Evolutionary conservation across 1,140 invertebrate genomes (phyloP), one percentile per base, ranked within the genome.

Genomic region (Temnothorax curvispinosus): DNA sequence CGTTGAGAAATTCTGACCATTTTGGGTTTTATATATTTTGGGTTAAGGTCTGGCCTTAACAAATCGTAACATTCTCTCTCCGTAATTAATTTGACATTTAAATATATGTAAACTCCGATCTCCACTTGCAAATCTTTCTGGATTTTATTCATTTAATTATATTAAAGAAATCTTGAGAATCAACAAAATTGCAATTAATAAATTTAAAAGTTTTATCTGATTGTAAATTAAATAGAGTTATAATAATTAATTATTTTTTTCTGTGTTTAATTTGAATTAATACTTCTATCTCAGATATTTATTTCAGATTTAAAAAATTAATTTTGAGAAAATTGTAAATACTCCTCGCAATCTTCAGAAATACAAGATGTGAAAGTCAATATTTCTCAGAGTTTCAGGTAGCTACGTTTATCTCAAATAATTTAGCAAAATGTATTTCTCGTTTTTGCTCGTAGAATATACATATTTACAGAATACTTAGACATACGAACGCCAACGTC

Each of bases 1-100:
- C 9, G 1, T 32, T n/a, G 27, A 41, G 13, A 58, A 74, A 74
- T 86, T 81, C 21, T n/a, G n/a, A 54, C 65, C 13, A 27, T 56
- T 67, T 27, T n/a, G 32, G 13, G 18, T 2, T 74, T 76, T 27
- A 41, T 2, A 41, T 3, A 41, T 3, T 3, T 27, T 27, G 27
- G 27, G 27, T 27, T 27, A 27, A 69, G 41, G 11, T 47, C 41
- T 27, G 6, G 0, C 2, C 13, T 27, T 32, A 47, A 47, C 1
- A 27, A 50, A 27, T 44, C n/a, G 32, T 27, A 60, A 76, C 27
- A 38, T 13, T 74, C 7, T 32, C 6, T 60, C 6, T 15, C 13
- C 4, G 8, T 71, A 9, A 56, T 9, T 75, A n/a, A 44, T 56
- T 74, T 15, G 38, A 38, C 9, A 72, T 72, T 38, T 75, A 35